Conservation (phyloP, 2,888 invertebrate genomes). For the Glyphotaelius pellucidus region DNA sequence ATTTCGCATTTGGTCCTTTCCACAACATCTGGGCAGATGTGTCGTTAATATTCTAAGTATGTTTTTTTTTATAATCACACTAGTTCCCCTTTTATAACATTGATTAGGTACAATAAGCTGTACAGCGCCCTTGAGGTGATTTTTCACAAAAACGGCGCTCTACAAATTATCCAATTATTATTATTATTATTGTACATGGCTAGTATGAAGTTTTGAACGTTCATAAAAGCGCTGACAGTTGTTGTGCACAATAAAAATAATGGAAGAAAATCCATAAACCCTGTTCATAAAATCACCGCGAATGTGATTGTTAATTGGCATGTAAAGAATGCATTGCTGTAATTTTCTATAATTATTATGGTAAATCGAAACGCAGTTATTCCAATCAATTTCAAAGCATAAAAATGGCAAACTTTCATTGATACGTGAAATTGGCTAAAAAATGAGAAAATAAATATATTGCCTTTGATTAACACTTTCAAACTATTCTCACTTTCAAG, state of each 20-base stretch:
- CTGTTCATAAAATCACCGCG: not conserved
- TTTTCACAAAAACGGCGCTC: too few species aligned
- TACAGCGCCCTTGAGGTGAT: too few species aligned
- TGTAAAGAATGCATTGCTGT: not conserved
- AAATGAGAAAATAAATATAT: not conserved
- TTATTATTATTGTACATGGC: not conserved
- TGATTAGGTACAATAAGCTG: not conserved
- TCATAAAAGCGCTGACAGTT: not conserved
- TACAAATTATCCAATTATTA: too few species aligned
- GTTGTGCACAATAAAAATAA: too few species aligned
- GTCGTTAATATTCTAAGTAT: not conserved
- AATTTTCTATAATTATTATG: not conserved
- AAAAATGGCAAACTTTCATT: not conserved
- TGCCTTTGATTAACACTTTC: not conserved
- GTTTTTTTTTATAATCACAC: not conserved
- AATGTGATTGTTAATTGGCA: not conserved
- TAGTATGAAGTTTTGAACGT: not conserved
- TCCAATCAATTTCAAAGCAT: not conserved
- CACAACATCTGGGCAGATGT: not conserved
- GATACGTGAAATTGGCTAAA: not conserved
- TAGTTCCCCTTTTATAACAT: not conserved
- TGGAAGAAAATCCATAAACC: too few species aligned
- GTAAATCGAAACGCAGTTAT: not conserved
- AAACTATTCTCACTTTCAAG: not conserved
- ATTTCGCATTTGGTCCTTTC: too few species aligned